Evolutionary conservation across 2,113 vertebrate species (phyloP), one percentile per base, ranked within the genome.

Genomic region (Oncorhynchus gorbuscha): DNA sequence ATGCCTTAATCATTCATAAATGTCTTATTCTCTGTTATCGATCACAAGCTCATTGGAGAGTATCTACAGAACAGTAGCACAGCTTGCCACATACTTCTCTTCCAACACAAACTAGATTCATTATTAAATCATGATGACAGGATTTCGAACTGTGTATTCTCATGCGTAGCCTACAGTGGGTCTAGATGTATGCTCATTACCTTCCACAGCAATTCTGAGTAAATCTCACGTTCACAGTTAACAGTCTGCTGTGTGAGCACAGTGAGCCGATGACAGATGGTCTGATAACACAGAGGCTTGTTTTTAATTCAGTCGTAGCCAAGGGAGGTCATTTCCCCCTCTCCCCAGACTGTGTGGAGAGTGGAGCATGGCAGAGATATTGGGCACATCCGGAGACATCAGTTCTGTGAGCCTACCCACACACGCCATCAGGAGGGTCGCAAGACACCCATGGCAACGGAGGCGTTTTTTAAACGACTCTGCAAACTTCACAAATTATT

Each of bases 231-330:
- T 72, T 73, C 24, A 48, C 18, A 48, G 28, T 74, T 22, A 74
- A 48, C 32, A 59, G n/a, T 61, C 72, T 74, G 58, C 32, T 59
- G 28, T 74, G 32, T 18, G 16, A 9, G 16, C 59, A 18, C n/a
- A 6, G 13, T n/a, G 48, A 22, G n/a, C 32, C 16, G 30, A 74
- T 51, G 22, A 77, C 75, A 81, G 66, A 74, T 81, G 75, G 67
- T 20, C 20, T 2, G 16, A 59, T 64, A 58, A 66, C 24, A 77
- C 67, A 49, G 64, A 70, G 20, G n/a, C n/a, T 58, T 45, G 28
- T 61, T 59, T 74, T 81, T 77, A 74, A 77, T 66, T 62, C 26
- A 58, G 70, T 48, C 48, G 26, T 45, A 73, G 79, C 75, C 55
- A 26, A 68, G 75, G 71, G 71, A 64, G 64, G 74, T 49, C 35